Evolutionary conservation across 2,113 vertebrate species (phyloP), one percentile per base, ranked within the genome.

Genomic region (Eclectus roratus): DNA sequence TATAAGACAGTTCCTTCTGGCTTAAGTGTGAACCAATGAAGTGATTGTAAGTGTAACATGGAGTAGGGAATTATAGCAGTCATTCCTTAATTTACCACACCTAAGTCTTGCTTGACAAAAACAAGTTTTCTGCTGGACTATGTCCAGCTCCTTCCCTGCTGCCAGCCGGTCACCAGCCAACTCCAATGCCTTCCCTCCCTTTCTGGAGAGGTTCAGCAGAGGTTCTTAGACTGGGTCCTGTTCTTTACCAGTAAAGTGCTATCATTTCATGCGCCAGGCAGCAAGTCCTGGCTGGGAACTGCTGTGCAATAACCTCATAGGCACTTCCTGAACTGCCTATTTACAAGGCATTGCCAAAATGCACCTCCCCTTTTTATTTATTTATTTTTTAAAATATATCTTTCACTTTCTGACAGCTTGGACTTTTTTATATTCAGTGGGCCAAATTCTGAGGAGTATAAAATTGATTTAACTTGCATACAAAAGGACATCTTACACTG

Each of bases 401-500:
- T 85, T 95, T 93, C 68, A 85, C 53, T 95, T 95, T 91, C 93
- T 94, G 89, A 80, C 71, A 91, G 76, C 79, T 80, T 74, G 47
- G 55, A 83, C 46, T 88, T 46, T 65, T 89, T 87, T 53, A 55
- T 55, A 83, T 74, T 80, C 85, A 50, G 10, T 84, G 76, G 74
- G 71, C 68, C 85, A 94, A 68, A 94, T 94, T 86, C 82, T 91
- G 83, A 74, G 79, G 47, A 92, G 35, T 85, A 85, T 64, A 80
- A 88, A 88, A 93, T 70, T 58, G 63, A 93, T 95, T 66, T 76
- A 65, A 18, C 55, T 93, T 88, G 49, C 49, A 41, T 77, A 60
- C 55, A 69, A 89, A 89, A 93, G 55, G 82, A 85, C 79, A 93
- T 60, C 50, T 86, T 84, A 84, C 19, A 19, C 31, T 39, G 29